Percentiles rank a stretch among this genome's conserved stretches.
These are phyloP conservation scores for Aromia moschata DNA, from an alignment of 2,888 invertebrate genomes.

Conservation along the genomic window DNA sequence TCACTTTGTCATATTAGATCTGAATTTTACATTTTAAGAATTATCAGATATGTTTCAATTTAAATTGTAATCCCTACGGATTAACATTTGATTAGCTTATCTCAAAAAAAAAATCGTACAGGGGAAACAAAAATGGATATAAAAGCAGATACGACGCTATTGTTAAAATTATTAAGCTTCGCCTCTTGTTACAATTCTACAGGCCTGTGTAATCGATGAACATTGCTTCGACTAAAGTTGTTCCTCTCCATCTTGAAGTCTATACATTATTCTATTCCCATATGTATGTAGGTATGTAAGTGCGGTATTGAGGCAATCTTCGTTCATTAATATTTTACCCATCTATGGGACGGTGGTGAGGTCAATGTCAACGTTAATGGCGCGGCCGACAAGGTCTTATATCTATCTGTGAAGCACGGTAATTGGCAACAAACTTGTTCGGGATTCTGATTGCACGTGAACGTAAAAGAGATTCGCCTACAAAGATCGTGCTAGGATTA, in stretches of 20 bases:
- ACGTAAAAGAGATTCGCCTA: neutral
- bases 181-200: no score
- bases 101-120: no score
- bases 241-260: neutral
- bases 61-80: no score
- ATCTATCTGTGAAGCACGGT: neutral
- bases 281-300: no score
- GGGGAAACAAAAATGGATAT: no score
- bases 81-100: no score
- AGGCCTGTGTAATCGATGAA: neutral
- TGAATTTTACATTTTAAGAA: no score
- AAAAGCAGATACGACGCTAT: no score
- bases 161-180: no score
- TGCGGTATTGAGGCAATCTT: neutral
- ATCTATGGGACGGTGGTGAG: neutral
- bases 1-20: no score
- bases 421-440: neutral
- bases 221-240: neutral
- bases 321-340: conserved; percentile 2
- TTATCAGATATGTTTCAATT: no score
- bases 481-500: no score
- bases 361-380: conserved; percentile 3
- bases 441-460: neutral
- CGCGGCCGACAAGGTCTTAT: neutral
- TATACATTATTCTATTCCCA: neutral